Conservation (phyloP, 1,140 invertebrate genomes). For the Ceratitis capitata region DNA sequence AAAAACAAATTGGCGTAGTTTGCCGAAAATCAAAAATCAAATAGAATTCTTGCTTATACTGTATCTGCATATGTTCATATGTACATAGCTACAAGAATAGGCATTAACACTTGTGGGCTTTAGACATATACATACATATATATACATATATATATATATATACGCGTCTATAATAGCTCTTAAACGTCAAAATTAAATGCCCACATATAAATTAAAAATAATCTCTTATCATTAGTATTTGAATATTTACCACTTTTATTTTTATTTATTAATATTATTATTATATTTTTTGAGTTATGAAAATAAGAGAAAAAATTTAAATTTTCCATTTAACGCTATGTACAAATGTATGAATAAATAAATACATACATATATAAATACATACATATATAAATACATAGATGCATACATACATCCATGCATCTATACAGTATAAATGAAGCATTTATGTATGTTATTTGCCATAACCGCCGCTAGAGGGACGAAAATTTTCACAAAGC, state of each 20-base stretch:
- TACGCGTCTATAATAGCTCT: background rate
- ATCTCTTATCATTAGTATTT: background rate
- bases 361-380: background rate
- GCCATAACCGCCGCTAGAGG: too few relatives aligned
- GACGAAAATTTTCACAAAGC: too few relatives aligned
- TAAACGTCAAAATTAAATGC: background rate
- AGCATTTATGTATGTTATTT: too few relatives aligned
- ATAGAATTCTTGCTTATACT: background rate
- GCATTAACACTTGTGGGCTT: background rate
- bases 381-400: background rate
- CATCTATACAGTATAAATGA: too few relatives aligned
- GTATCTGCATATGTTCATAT: too few relatives aligned
- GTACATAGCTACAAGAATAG: too few relatives aligned
- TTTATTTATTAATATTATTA: too few relatives aligned
- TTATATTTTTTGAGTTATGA: background rate
- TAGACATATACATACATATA: background rate
- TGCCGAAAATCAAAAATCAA: background rate
- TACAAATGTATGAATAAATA: background rate
- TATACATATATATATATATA: background rate
- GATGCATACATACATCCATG: too few relatives aligned
- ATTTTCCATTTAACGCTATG: background rate
- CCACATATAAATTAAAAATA: slow-evolving; percentile 15
- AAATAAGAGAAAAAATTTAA: background rate
- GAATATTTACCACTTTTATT: background rate
- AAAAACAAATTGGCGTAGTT: background rate